phyloP scores from a whole-genome alignment of 2,888 invertebrate genomes.

The Drosophila trichaetosa region DNA sequence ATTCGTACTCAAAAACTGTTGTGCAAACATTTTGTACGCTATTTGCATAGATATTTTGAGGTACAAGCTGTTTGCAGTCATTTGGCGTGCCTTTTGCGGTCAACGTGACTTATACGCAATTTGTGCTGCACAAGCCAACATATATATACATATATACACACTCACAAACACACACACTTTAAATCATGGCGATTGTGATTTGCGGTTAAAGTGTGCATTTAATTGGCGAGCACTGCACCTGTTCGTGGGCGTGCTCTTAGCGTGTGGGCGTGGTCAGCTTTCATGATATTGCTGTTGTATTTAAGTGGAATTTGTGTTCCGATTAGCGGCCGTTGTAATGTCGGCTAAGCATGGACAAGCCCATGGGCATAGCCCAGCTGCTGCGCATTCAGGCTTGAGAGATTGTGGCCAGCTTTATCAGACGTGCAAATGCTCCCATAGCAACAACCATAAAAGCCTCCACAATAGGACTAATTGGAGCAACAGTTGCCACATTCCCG shows the following conservation, averaged over 20 bases:
- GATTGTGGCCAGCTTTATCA: slow-evolving; percentile 51
- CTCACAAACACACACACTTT: slow-evolving; percentile 25
- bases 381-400: slow-evolving; percentile 51
- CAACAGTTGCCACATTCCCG: slow-evolving; percentile 14
- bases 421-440: slow-evolving; percentile 18
- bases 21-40: slow-evolving; percentile 55
- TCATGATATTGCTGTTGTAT: slow-evolving; percentile 51
- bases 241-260: slow-evolving; percentile 12
- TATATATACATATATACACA: not conserved
- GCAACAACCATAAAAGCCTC: slow-evolving; percentile 1
- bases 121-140: not conserved
- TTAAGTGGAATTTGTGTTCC: slow-evolving; percentile 70
- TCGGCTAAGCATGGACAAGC: slow-evolving; percentile 24
- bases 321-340: slow-evolving; percentile 69
- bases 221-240: slow-evolving; percentile 43
- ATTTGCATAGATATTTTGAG: slow-evolving; percentile 55
- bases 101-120: slow-evolving; percentile 32
- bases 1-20: slow-evolving; percentile 54
- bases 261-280: slow-evolving; percentile 23
- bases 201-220: slow-evolving; percentile 57
- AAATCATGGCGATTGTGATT: slow-evolving; percentile 41
- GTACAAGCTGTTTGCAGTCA: slow-evolving; percentile 38
- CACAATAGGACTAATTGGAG: slow-evolving; percentile 51
- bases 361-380: slow-evolving; percentile 50
- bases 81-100: slow-evolving; percentile 42